phyloP scores from a whole-genome alignment of 2,888 invertebrate species.

The Hyles lineata region DNA sequence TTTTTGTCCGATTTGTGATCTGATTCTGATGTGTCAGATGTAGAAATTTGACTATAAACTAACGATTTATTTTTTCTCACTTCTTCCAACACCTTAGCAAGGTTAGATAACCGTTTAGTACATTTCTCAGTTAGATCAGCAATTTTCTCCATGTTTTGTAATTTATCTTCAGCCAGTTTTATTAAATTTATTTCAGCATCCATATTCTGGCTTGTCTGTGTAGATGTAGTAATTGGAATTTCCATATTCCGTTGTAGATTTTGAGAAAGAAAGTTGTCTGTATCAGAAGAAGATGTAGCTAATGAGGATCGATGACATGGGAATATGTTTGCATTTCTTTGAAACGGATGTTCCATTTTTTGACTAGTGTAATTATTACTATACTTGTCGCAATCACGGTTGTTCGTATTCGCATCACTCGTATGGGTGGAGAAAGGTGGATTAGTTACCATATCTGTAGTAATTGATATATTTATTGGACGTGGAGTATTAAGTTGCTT shows the following conservation, averaged over 20 bases:
- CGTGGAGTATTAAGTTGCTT: conserved; percentile 36
- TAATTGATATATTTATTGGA: not conserved
- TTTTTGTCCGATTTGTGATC: conserved; percentile 62
- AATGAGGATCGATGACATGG: conserved; percentile 41
- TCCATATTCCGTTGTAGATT: conserved; percentile 39
- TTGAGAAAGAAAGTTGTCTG: conserved; percentile 45
- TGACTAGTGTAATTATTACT: conserved; percentile 16
- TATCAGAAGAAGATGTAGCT: conserved; percentile 54
- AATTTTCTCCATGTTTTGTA: conserved; percentile 80
- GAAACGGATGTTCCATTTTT: conserved; percentile 19
- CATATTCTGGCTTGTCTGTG: conserved; percentile 65
- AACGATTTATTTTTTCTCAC: conserved; percentile 77
- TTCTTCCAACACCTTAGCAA: conserved; percentile 78
- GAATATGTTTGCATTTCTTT: conserved; percentile 33
- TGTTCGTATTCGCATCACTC: not conserved
- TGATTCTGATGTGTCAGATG: conserved; percentile 68
- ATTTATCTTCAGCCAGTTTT: conserved; percentile 73
- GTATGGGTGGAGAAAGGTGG: too few relatives aligned
- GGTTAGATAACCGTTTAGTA: conserved; percentile 74
- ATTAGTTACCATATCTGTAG: not conserved
- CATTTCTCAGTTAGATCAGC: conserved; percentile 79
- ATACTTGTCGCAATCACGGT: not conserved
- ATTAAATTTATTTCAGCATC: conserved; percentile 67
- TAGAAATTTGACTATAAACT: conserved; percentile 71
- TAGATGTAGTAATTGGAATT: conserved; percentile 59